Base-by-base conservation (phyloP, 2,888 invertebrate genomes). In the Drosophila antonietae region DNA sequence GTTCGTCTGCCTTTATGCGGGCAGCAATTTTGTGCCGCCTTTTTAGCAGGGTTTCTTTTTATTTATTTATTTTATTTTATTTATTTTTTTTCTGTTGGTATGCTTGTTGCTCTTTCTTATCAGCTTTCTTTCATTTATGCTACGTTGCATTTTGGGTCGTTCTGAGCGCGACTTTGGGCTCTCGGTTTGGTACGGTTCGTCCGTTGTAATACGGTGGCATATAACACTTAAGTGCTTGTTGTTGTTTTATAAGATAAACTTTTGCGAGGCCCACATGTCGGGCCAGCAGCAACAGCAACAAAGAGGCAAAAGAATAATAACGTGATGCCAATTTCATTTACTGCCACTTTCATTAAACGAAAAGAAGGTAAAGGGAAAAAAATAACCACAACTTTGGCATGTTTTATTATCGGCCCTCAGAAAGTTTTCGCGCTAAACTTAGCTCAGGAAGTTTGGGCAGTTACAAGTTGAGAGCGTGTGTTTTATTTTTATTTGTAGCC, bases 181-280 rank as follows among this genome's bases (percentile, higher is more conserved):
- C 43, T 66, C 57, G 3, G 56, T 52, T 66, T 47, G 47, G 39
- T 39, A 39, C 49, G 33, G 41, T 62, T 56, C 75, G 63, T 69
- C 72, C 69, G 87, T 84, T 85, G 85, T 89, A 86, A 86, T 76
- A 81, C 86, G 86, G 86, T 89, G 89, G 86, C 86, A 86, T 87
- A 85, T 88, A 86, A 89, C 86, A 89, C 89, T 86, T 86, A 86
- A 86, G 86, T 89, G 85, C 76, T 79, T 88, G 89, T 88, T 85
- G 88, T 89, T 88, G 83, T 82, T 88, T 79, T 87, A 89, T 89
- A 89, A 86, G 86, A 86, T 86, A 86, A 89, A 84, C 75, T 78
- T 72, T 75, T 49, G 77, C 74, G 49, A 68, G 74, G 68, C 87
- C 87, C 87, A 83, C 83, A 88, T 86, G 73, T 69, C 68, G 58